Base-by-base conservation (phyloP, 2,888 invertebrate genomes). In the Lepidochrysops patricia region DNA sequence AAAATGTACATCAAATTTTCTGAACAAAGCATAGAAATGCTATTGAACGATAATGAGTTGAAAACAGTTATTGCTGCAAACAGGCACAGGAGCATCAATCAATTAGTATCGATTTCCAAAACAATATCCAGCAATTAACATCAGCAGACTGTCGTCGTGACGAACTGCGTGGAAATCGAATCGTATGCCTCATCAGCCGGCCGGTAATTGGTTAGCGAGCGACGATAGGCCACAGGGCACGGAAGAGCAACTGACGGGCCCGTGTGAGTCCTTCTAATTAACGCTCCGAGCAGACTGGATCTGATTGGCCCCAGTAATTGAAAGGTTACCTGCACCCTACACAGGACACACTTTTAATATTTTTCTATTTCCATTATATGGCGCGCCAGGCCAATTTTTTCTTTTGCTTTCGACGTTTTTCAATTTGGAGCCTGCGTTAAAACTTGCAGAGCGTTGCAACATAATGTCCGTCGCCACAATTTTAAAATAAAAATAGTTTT, bases 191-290 rank as follows among this genome's bases (percentile, higher is more conserved):
- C 81, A 82, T 84, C 81, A 77, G 77, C 70, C 71, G 71, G 70
- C 75, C 80, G 79, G 79, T 86, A 87, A 86, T 86, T 88, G 85
- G 85, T 81, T 79, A 71, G 77, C 76, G 72, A 75, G 73, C 71
- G 73, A 69, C 72, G 71, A 74, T 71, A 76, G 74, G 62, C 60
- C 67, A 76, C 75, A 72, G 73, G 73, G 75, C 72, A 75, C 79
- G 77, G 73, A 64, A 65, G 64, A 67, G 65, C 66, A 70, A 66
- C 57, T 66, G 62, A 68, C 72, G 70, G 72, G 70, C 72, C 77
- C 75, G 77, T 75, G 76, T 77, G 79, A 52, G 58, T 49, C 48
- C 50, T 58, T 78, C 79, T 82, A 85, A 87, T 85, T 85, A 85
- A 77, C 76, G 76, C 74, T 72, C 68, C 67, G 72, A 74, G 72